phyloP scores from a whole-genome alignment of 2,113 vertebrate genomes.

The Xenopus borealis region DNA sequence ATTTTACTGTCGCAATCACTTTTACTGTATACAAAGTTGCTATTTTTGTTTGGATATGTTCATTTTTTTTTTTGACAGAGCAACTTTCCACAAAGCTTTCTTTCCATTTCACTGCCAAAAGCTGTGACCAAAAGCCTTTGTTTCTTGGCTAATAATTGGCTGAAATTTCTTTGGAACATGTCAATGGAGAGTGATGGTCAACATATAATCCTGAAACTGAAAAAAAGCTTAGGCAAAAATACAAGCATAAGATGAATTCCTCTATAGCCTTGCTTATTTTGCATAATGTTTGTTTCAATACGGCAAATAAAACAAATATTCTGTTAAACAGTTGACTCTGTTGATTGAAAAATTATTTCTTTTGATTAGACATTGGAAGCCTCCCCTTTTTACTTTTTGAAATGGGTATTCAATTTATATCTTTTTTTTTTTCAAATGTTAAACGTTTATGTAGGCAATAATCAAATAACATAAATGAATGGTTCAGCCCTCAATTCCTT shows the following conservation, averaged over 20 bases:
- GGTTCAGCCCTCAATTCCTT: too few species aligned
- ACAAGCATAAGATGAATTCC: conserved; percentile 59
- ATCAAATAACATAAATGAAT: too few species aligned
- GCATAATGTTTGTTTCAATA: conserved; percentile 80
- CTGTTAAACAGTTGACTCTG: conserved; percentile 83
- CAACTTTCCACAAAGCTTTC: conserved; percentile 90
- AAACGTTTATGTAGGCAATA: too few species aligned
- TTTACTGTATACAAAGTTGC: too few species aligned
- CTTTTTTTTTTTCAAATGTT: too few species aligned
- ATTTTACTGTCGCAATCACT: too few species aligned
- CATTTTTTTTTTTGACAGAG: conserved; percentile 64
- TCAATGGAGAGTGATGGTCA: conserved; percentile 86
- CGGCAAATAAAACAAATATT: conserved; percentile 82
- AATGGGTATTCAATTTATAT: too few species aligned
- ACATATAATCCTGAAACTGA: conserved; percentile 81
- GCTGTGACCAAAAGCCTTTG: conserved; percentile 58
- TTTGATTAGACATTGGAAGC: too few species aligned
- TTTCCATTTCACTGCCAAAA: conserved; percentile 73
- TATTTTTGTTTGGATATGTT: not conserved
- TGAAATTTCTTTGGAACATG: conserved; percentile 81
- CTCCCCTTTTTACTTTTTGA: too few species aligned
- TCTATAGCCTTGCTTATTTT: conserved; percentile 71
- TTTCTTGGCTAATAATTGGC: conserved; percentile 69
- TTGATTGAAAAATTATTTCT: too few species aligned
- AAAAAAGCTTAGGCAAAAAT: conserved; percentile 76